Conservation (phyloP, 2,888 invertebrate genomes). For the Oxystoma pomonae region DNA sequence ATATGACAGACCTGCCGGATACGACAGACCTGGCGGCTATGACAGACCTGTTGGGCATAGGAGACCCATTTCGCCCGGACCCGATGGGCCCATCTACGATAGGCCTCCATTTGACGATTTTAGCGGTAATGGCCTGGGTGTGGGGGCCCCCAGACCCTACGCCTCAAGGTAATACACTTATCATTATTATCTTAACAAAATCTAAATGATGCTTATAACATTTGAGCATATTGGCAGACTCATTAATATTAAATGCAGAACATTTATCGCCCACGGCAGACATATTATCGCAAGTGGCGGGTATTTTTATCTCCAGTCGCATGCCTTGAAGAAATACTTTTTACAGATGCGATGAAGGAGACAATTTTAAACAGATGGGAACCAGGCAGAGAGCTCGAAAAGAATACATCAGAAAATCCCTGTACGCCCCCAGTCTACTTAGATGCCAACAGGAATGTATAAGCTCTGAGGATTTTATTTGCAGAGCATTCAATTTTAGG, state of each 20-base stretch:
- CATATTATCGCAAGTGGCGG: too few relatives aligned
- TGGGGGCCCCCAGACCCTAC: slow-evolving; percentile 12
- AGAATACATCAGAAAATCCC: slow-evolving; percentile 69
- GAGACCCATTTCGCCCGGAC: slow-evolving; percentile 42
- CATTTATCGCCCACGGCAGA: too few relatives aligned
- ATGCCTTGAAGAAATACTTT: too few relatives aligned
- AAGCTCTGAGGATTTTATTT: slow-evolving; percentile 77
- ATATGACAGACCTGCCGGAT: slow-evolving; percentile 18
- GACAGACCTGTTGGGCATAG: slow-evolving; percentile 29
- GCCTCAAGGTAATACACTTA: slow-evolving; percentile 5
- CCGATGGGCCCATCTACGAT: slow-evolving; percentile 47
- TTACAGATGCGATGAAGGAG: slow-evolving; percentile 81
- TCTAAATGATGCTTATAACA: too few relatives aligned
- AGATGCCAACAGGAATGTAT: slow-evolving; percentile 84
- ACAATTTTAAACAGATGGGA: slow-evolving; percentile 79
- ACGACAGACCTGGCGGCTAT: slow-evolving; percentile 22
- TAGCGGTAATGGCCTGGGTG: slow-evolving; percentile 39
- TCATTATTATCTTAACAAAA: not conserved
- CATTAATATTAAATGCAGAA: too few relatives aligned
- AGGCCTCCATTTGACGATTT: slow-evolving; percentile 29
- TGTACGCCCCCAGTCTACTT: slow-evolving; percentile 67
- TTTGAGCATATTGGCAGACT: too few relatives aligned
- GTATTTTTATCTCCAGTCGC: too few relatives aligned
- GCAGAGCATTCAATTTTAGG: slow-evolving; percentile 85
- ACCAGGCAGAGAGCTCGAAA: slow-evolving; percentile 73